Evolutionary conservation across 1,140 invertebrate genomes (phyloP), one percentile per base, ranked within the genome.

Genomic region (Amphibalanus amphitrite): DNA sequence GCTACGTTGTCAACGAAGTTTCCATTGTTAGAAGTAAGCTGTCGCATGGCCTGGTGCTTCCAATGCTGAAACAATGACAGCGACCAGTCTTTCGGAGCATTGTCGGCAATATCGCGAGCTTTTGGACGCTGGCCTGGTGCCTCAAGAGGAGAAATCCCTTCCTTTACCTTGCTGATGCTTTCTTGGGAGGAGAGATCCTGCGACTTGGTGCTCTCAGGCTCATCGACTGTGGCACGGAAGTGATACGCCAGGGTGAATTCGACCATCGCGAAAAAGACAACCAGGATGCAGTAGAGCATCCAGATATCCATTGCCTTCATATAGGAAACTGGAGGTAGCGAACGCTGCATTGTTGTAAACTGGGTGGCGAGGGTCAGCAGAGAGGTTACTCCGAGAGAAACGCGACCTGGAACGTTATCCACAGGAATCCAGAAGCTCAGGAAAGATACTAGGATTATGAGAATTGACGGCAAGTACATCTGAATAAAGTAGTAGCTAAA

Each of bases 381-480:
- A 3, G 74, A 75, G 23, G 74, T 75, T 72, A 75, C 74, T 0
- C 73, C 47, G 1, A 59, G 71, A 4, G 74, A 64, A 13, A 75
- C 70, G 64, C 74, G 69, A 30, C 69, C 74, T 15, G 75, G 74
- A 28, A 75, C 71, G 26, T 72, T 73, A 29, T 75, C 69, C 64
- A 70, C 72, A 8, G 74, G 74, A 8, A 75, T 70, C 47, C 74
- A 75, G 29, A 75, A 69, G 33, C 72, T 75, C 6, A 75, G 40
- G 74, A 74, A 75, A 17, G 74, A 75, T 15, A 75, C 74, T 28
- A 73, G 47, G 4, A 75, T 74, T 28, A 75, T 69, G 13, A 75
- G 71, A 23, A 30, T 64, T 69, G 68, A 70, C 33, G 74, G 74
- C 38, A 75, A 33, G 40, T 75, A 75, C 29, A 72, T 75, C 67